A percentile compares a stretch with the other conserved stretches of the same genome.
phyloP scores from a whole-genome alignment of 2,797 vertebrate genomes.

The Hafferia zeledoni region DNA sequence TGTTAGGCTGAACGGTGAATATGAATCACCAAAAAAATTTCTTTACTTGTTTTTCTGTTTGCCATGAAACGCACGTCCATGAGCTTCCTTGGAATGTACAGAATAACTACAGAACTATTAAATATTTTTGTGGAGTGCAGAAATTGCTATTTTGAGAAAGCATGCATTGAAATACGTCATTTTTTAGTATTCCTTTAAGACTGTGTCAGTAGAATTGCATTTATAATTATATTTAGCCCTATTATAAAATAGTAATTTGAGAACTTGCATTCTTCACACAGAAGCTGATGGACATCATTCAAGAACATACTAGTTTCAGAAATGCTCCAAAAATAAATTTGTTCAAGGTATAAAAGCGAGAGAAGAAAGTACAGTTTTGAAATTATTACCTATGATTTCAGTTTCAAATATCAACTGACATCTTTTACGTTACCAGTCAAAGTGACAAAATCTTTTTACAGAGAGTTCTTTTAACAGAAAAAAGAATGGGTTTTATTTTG shows the following conservation, averaged over 20 bases:
- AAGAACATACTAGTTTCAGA: neutral
- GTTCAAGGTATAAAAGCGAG: neutral
- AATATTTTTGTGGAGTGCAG: neutral
- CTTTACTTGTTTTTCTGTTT: neutral
- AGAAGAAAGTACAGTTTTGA: neutral
- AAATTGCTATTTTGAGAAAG: neutral
- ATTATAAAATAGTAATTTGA: neutral
- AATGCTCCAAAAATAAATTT: neutral
- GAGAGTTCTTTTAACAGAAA: neutral
- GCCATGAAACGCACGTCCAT: neutral
- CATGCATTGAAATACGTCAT: neutral
- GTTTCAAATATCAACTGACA: neutral
- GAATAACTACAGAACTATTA: neutral
- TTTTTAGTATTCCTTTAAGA: neutral
- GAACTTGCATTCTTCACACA: neutral
- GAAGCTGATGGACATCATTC: neutral
- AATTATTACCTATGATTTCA: neutral
- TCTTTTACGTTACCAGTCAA: neutral
- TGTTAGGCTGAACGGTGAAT: neutral
- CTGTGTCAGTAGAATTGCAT: neutral
- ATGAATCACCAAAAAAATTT: neutral
- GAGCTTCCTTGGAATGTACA: neutral
- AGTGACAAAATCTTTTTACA: neutral
- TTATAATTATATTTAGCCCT: neutral
- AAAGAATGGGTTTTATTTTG: rapidly evolving